phyloP scores from a whole-genome alignment of 2,797 vertebrate genomes.

The Microctenopoma steveboyesi region DNA sequence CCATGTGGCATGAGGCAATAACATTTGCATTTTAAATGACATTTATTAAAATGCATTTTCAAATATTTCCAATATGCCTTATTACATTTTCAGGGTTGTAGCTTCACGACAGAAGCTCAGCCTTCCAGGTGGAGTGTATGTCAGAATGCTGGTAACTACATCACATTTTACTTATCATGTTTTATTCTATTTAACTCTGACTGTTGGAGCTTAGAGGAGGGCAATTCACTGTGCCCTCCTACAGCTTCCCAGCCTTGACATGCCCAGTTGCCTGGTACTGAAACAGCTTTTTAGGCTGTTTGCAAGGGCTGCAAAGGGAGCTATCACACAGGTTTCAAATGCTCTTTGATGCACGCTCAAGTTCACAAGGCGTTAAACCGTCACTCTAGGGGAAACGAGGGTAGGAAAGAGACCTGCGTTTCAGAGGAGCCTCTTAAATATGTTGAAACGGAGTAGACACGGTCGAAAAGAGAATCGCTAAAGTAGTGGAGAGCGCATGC shows the following conservation, averaged over 20 bases:
- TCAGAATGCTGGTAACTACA: neutral
- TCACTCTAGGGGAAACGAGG: constrained; percentile 19
- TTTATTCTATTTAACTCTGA: constrained; percentile 22
- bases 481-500: constrained; percentile 23
- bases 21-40: neutral
- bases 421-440: constrained; percentile 53
- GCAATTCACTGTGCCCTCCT: neutral
- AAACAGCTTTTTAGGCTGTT: constrained; percentile 57
- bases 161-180: constrained; percentile 11
- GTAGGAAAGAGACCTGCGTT: constrained; percentile 26
- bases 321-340: constrained; percentile 67
- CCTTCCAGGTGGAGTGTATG: neutral
- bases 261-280: constrained; percentile 50
- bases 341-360: constrained; percentile 67
- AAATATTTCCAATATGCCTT: neutral
- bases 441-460: constrained; percentile 53
- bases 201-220: constrained; percentile 18
- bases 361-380: constrained; percentile 67
- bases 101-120: neutral
- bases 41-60: constrained; percentile 11
- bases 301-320: constrained; percentile 56
- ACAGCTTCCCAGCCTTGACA: constrained; percentile 41
- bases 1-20: neutral
- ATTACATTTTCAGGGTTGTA: constrained; percentile 4
- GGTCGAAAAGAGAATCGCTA: constrained; percentile 58